Conservation (phyloP, 2,888 invertebrate species). For the Tenodera sinensis region DNA sequence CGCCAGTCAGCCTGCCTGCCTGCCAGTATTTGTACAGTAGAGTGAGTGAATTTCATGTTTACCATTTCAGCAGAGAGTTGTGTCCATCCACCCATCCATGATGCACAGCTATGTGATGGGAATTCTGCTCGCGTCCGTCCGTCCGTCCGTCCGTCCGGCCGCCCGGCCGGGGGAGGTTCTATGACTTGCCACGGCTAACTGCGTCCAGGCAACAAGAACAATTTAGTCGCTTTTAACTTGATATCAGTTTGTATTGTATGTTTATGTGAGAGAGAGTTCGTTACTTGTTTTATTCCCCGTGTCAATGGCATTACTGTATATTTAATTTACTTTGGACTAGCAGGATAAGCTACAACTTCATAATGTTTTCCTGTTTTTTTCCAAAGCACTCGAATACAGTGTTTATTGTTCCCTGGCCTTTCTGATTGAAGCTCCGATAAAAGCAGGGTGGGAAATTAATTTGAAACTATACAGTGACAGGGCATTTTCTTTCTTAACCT, state of each 20-base stretch:
- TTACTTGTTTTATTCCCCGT: background rate
- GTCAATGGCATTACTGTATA: background rate
- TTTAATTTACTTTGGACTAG: background rate
- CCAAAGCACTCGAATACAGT: background rate
- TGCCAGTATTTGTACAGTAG: conserved; percentile 30
- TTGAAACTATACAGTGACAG: too few species aligned
- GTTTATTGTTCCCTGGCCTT: background rate
- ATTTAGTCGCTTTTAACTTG: conserved; percentile 19
- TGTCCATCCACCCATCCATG: conserved; percentile 29
- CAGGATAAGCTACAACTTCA: background rate
- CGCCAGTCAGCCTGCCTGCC: conserved; percentile 21
- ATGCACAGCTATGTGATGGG: conserved; percentile 28
- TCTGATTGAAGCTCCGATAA: background rate
- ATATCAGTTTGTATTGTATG: background rate
- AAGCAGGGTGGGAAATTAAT: too few species aligned
- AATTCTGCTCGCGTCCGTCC: conserved; percentile 19
- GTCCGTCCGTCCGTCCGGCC: background rate
- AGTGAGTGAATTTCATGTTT: conserved; percentile 32
- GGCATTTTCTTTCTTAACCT: too few species aligned
- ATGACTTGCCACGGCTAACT: background rate
- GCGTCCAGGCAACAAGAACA: conserved; percentile 1
- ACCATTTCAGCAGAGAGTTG: conserved; percentile 28
- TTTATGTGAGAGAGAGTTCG: background rate
- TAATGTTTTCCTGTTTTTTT: background rate
- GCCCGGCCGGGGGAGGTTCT: background rate